Percentiles rank a stretch among this genome's conserved stretches.
phyloP scores from a whole-genome alignment of 2,888 invertebrate species.

The Halocaridina rubra region DNA sequence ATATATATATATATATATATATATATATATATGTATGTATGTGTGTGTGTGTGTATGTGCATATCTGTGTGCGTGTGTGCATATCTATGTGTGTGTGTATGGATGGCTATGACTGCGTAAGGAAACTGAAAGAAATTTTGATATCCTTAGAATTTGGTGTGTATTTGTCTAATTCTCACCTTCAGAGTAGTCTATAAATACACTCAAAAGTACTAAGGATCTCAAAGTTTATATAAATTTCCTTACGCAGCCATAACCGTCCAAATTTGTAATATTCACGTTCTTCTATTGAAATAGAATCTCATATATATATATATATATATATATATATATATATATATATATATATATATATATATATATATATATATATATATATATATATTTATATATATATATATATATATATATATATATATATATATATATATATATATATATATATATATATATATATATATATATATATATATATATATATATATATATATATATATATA shows the following conservation, averaged over 20 bases:
- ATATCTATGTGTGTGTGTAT: background rate
- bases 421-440: conserved; percentile 4
- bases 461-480: conserved; percentile 1
- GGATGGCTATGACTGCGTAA: background rate
- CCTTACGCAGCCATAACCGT: conserved; percentile 18
- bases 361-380: background rate
- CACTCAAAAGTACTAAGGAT: no score
- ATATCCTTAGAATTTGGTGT: background rate
- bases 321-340: background rate
- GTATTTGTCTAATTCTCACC: background rate
- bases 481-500: conserved; percentile 3
- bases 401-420: background rate
- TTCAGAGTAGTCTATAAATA: no score
- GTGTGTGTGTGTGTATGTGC: background rate
- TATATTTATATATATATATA: background rate
- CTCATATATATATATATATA: background rate
- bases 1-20: conserved; percentile 21
- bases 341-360: background rate
- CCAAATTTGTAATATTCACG: no score
- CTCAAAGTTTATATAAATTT: conserved; percentile 60
- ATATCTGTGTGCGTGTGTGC: background rate
- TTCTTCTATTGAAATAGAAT: background rate
- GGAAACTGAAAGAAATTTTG: background rate
- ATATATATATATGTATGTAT: conserved; percentile 24
- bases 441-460: conserved; percentile 1